phyloP scores from a whole-genome alignment of 1,140 invertebrate species.

The Trichomalopsis sarcophagae region DNA sequence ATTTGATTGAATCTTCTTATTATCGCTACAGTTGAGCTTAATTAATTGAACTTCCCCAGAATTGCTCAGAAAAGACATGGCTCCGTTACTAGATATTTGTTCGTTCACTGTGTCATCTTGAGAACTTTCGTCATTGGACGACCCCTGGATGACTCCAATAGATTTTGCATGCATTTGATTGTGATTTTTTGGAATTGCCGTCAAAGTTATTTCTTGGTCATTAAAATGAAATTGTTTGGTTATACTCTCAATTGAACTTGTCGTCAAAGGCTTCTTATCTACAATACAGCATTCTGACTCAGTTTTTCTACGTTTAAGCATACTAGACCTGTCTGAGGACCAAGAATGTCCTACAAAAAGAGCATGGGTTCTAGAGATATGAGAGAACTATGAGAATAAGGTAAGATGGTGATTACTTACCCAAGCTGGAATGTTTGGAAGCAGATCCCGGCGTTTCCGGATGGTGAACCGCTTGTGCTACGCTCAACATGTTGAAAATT shows the following conservation, averaged over 20 bases:
- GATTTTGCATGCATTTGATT: constrained; percentile 23
- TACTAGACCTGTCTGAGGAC: constrained; percentile 44
- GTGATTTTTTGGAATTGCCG: constrained; percentile 47
- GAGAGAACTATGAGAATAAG: neutral
- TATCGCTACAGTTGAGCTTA: constrained; percentile 31
- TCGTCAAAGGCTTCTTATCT: constrained; percentile 24
- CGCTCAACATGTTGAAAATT: constrained; percentile 45
- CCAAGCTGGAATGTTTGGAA: constrained; percentile 39
- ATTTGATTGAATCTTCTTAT: constrained; percentile 9
- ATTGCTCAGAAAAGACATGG: constrained; percentile 36
- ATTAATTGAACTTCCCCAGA: constrained; percentile 47
- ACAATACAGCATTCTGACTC: constrained; percentile 31
- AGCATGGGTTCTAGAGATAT: neutral
- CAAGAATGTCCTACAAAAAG: constrained; percentile 38
- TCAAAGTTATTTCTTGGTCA: constrained; percentile 57
- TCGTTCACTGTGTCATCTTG: constrained; percentile 17
- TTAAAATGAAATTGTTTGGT: constrained; percentile 53
- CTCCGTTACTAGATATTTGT: constrained; percentile 17
- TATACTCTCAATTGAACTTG: constrained; percentile 42
- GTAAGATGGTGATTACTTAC: constrained; percentile 3
- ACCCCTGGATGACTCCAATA: neutral
- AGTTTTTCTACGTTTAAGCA: constrained; percentile 44
- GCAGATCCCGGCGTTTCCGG: constrained; percentile 47
- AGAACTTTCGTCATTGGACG: neutral
- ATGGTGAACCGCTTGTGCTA: constrained; percentile 45